These are phyloP conservation scores for Hecatera dysodea DNA, from an alignment of 2,888 invertebrate species.

Conservation along the genomic window DNA sequence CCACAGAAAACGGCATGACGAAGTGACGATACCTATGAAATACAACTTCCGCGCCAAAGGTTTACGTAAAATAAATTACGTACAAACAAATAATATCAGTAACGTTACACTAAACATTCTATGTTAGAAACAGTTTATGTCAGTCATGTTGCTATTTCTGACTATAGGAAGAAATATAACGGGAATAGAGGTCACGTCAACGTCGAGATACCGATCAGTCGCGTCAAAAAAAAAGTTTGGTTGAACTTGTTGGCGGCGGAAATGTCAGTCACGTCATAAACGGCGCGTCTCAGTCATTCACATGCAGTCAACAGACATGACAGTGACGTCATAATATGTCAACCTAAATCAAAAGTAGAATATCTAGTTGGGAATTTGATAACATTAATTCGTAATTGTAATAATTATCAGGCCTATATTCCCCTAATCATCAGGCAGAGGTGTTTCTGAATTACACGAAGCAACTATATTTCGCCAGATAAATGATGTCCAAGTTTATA, in stretches of 20 bases:
- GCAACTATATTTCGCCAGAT: no score
- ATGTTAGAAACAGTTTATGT: conserved; percentile 42
- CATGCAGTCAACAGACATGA: neutral
- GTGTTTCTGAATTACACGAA: no score
- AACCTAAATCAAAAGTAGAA: no score
- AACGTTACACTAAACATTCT: conserved; percentile 53
- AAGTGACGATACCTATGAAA: conserved; percentile 65
- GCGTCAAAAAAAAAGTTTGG: neutral
- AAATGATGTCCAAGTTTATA: no score
- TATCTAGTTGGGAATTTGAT: no score
- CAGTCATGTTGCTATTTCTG: conserved; percentile 30
- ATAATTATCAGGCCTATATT: no score
- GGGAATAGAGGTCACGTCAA: neutral
- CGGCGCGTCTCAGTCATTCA: neutral
- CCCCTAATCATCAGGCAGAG: no score
- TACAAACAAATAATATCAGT: conserved; percentile 53
- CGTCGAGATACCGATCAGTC: no score
- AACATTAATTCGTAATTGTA: no score
- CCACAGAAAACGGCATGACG: conserved; percentile 58
- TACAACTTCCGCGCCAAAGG: conserved; percentile 67
- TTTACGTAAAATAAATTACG: conserved; percentile 68
- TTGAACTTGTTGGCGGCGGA: neutral
- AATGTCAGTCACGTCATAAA: neutral
- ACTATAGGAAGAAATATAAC: conserved; percentile 1
- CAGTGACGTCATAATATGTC: no score